Evolutionary conservation across 2,888 invertebrate species (phyloP).

Genomic region (Colostygia pectinataria): DNA sequence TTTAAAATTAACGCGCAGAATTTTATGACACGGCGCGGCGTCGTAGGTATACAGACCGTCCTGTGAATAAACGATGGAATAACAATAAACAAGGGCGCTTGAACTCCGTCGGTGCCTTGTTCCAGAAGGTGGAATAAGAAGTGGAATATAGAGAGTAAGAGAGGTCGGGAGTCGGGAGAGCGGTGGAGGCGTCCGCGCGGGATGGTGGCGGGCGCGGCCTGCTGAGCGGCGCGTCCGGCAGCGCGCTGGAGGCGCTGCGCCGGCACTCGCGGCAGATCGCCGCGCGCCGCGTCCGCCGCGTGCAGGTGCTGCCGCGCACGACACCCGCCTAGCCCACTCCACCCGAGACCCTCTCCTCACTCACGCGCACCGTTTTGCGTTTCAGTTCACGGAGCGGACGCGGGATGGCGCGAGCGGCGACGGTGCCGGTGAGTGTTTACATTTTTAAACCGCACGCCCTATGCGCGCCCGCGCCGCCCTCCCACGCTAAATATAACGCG

Average conservation of each 20-base stretch:
- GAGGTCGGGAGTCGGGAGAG: conserved; percentile 12
- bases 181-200: conserved; percentile 41
- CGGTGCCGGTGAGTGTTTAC: conserved; percentile 67
- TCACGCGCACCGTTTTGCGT: conserved; percentile 44
- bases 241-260: conserved; percentile 89
- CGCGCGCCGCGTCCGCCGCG: conserved; percentile 90
- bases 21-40: conserved; percentile 38
- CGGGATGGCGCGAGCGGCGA: conserved; percentile 71
- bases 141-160: conserved; percentile 17
- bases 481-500: conserved; percentile 10
- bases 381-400: conserved; percentile 76
- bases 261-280: conserved; percentile 93
- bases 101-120: conserved; percentile 40
- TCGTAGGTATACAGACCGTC: conserved; percentile 12
- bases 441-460: conserved; percentile 27
- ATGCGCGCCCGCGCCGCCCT: conserved; percentile 27
- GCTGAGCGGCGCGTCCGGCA: conserved; percentile 88
- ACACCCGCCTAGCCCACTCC: conserved; percentile 33
- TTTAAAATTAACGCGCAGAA: conserved; percentile 33
- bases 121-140: conserved; percentile 30
- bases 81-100: conserved; percentile 52
- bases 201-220: conserved; percentile 84
- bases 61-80: conserved; percentile 45
- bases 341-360: conserved; percentile 19
- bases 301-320: conserved; percentile 85